phyloP scores from a whole-genome alignment of 2,797 vertebrate species.

The Peromyscus nudipes region DNA sequence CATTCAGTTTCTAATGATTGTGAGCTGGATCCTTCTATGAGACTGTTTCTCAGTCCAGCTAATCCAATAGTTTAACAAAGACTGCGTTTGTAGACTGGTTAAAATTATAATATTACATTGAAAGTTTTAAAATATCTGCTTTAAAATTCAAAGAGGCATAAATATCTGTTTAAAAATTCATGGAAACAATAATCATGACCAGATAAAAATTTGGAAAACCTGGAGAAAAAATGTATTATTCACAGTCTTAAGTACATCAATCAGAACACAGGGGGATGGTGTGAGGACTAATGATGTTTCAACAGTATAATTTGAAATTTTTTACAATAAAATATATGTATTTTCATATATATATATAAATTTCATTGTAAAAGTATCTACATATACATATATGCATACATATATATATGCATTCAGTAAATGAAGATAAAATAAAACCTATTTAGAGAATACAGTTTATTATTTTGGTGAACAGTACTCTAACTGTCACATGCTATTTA shows the following conservation, averaged over 20 bases:
- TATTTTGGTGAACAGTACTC: not conserved
- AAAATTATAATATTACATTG: constrained; percentile 26
- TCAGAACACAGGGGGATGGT: not conserved
- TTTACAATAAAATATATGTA: constrained; percentile 18
- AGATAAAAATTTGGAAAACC: constrained; percentile 46
- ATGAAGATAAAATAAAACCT: not conserved
- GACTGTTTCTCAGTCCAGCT: not conserved
- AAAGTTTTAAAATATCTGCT: constrained; percentile 2
- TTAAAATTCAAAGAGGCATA: not conserved
- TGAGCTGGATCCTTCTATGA: not conserved
- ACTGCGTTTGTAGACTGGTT: not conserved
- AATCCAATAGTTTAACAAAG: constrained; percentile 18
- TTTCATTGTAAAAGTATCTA: too few species aligned
- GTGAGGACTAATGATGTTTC: not conserved
- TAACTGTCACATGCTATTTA: not conserved
- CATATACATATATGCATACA: not conserved
- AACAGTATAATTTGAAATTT: not conserved
- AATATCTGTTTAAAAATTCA: not conserved
- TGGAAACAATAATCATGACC: not conserved
- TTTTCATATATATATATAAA: too few species aligned
- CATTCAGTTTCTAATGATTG: not conserved
- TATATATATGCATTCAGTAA: constrained; percentile 13
- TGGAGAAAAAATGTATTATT: not conserved
- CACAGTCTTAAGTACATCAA: constrained; percentile 10
- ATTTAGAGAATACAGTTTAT: constrained; percentile 6